These are phyloP conservation scores for Bombylius discolor DNA, from an alignment of 2,888 invertebrate species.

Conservation along the genomic window DNA sequence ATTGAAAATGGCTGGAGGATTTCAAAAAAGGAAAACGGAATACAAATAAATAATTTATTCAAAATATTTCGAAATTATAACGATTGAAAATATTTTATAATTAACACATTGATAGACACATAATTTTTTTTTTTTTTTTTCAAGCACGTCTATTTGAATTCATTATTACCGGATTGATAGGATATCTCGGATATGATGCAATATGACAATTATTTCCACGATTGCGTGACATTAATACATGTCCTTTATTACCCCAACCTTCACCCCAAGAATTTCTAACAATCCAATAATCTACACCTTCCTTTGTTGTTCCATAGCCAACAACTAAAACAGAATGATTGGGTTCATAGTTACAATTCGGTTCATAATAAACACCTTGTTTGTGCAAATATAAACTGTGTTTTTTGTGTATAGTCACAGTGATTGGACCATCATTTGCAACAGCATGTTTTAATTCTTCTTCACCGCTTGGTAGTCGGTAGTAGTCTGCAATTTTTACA, in stretches of 20 bases:
- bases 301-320: conserved; percentile 6
- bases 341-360: conserved; percentile 48
- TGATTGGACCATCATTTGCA: conserved; percentile 64
- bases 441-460: conserved; percentile 39
- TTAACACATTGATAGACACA: too few species aligned
- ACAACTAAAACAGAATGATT: conserved; percentile 51
- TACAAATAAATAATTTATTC: too few species aligned
- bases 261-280: conserved; percentile 13
- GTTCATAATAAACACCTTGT: conserved; percentile 60
- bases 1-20: too few species aligned
- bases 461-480: too few species aligned
- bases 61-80: too few species aligned
- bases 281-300: conserved; percentile 9
- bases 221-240: conserved; percentile 8
- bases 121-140: too few species aligned
- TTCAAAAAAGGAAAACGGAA: too few species aligned
- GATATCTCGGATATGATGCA: conserved; percentile 6
- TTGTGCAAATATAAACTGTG: conserved; percentile 70
- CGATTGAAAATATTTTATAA: too few species aligned
- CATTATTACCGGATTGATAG: conserved; percentile 23
- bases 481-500: too few species aligned
- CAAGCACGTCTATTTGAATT: too few species aligned
- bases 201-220: conserved; percentile 7
- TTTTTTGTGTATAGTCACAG: conserved; percentile 65
- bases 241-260: conserved; percentile 11